Percentiles rank a stretch among this genome's conserved stretches.
These are phyloP conservation scores for Gymnobelideus leadbeateri DNA, from an alignment of 2,113 vertebrate species.

Conservation along the genomic window DNA sequence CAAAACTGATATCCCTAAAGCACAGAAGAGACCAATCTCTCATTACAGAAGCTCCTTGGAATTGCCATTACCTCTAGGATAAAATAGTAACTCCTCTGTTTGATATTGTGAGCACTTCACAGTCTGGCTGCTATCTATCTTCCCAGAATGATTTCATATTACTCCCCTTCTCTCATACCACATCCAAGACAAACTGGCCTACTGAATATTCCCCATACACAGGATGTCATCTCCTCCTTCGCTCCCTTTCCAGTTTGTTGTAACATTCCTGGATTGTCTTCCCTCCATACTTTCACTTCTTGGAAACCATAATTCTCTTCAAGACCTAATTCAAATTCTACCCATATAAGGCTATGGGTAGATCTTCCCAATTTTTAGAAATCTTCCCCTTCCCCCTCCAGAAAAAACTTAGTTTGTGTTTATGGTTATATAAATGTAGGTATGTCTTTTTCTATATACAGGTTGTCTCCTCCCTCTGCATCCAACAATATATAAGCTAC, in stretches of 20 bases:
- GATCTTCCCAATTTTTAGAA: neutral
- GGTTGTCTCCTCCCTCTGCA: neutral
- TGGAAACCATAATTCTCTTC: neutral
- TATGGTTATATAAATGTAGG: neutral
- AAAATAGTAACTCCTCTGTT: neutral
- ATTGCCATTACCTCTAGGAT: neutral
- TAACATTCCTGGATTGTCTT: neutral
- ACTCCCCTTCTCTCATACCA: neutral
- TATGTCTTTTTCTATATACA: neutral
- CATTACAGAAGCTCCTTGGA: neutral
- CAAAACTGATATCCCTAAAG: neutral
- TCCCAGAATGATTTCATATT: neutral
- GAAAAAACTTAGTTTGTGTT: neutral
- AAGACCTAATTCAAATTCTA: neutral
- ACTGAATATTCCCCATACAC: neutral
- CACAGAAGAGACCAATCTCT: neutral
- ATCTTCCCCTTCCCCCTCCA: neutral
- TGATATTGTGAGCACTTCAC: neutral
- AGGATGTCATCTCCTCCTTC: neutral
- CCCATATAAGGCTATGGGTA: neutral
- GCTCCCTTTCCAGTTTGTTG: neutral
- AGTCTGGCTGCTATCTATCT: neutral
- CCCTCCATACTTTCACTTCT: neutral
- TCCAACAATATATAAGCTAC: neutral
- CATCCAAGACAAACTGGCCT: neutral